phyloP scores from a whole-genome alignment of 2,797 vertebrate species.

The Luscinia luscinia region DNA sequence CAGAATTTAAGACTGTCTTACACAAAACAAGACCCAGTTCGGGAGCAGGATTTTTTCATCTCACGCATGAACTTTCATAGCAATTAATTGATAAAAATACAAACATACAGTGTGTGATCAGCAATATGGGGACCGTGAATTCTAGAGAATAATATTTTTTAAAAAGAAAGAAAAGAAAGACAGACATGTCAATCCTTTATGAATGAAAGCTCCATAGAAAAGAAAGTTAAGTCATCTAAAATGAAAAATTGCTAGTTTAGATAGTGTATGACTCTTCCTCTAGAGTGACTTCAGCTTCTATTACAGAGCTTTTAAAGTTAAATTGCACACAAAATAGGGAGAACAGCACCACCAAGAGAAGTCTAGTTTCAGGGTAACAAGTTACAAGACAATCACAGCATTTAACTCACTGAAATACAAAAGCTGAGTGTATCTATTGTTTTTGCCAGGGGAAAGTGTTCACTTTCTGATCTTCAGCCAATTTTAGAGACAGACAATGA shows the following conservation, averaged over 20 bases:
- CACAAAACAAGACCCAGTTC: not conserved
- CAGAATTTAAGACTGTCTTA: slow-evolving; percentile 4
- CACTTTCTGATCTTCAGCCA: not conserved
- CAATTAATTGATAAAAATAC: not conserved
- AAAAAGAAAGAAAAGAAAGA: not conserved
- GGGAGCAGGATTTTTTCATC: not conserved
- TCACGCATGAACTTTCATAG: not conserved
- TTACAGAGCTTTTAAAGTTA: slow-evolving; percentile 12
- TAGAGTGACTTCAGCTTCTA: not conserved
- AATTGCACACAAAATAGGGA: slow-evolving; percentile 41
- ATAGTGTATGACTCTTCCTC: not conserved
- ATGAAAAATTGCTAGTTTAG: not conserved
- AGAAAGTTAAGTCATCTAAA: not conserved
- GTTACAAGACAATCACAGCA: not conserved
- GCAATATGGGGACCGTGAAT: not conserved
- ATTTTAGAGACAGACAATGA: not conserved
- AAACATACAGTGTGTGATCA: not conserved
- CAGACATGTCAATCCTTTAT: fast-evolving
- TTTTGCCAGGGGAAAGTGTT: not conserved
- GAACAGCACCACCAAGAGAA: slow-evolving; percentile 70
- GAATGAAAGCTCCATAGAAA: not conserved
- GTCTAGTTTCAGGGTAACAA: slow-evolving; percentile 28
- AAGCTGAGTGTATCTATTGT: not conserved
- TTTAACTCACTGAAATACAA: not conserved
- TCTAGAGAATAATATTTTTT: not conserved